Conservation (phyloP, 2,797 vertebrate species). For the Anolis apletophallus region DNA sequence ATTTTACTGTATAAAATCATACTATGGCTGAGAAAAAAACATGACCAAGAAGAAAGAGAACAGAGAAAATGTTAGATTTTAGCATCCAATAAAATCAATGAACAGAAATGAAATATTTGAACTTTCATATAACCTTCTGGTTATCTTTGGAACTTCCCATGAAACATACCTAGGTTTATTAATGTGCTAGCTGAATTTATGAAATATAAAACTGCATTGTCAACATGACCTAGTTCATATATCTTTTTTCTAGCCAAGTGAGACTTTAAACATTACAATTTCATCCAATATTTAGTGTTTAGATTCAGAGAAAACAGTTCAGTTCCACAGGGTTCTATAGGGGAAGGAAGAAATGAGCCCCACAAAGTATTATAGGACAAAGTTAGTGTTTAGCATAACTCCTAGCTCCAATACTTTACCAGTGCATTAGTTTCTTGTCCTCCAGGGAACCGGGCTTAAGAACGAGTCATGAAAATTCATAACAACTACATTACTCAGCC, state of each 20-base stretch:
- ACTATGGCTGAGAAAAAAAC: not conserved
- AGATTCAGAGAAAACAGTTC: not conserved
- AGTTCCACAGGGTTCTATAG: not conserved
- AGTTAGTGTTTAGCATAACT: conserved; percentile 13
- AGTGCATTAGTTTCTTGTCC: conserved; percentile 13
- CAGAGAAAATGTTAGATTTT: not conserved
- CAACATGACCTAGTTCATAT: not conserved
- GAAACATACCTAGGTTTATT: not conserved
- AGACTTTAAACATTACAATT: not conserved
- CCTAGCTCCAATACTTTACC: conserved; percentile 27
- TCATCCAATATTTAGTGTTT: not conserved
- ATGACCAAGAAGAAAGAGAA: not conserved
- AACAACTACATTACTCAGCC: not conserved
- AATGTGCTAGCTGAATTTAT: not conserved
- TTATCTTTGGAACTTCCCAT: not conserved
- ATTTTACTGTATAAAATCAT: no score
- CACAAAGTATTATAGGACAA: conserved; percentile 19
- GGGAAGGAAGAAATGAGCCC: not conserved
- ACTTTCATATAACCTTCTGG: not conserved
- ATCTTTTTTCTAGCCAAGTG: not conserved
- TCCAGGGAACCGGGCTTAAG: conserved; percentile 27
- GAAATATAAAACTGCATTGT: not conserved
- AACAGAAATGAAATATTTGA: not conserved
- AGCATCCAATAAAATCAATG: not conserved
- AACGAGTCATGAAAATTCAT: conserved; percentile 34